Evolutionary conservation across 2,113 vertebrate genomes (phyloP).

Genomic region (Tricholaema leucomelas): DNA sequence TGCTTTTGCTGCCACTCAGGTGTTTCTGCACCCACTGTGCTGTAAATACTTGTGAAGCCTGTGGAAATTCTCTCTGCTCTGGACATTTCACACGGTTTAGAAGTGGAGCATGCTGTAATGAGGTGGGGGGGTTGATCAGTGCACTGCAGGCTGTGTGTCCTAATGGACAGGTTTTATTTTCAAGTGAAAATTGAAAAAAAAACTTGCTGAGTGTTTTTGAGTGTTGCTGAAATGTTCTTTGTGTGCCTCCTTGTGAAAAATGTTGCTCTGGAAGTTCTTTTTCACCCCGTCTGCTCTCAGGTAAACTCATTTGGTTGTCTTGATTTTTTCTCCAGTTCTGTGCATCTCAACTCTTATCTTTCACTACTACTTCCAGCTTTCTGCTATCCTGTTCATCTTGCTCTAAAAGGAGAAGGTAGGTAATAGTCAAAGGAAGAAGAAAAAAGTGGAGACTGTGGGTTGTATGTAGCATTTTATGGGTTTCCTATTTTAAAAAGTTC

Average conservation of each 20-base stretch:
- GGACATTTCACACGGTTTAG: background rate
- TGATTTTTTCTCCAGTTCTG: background rate
- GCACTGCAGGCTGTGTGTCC: background rate
- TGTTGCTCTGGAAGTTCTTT: background rate
- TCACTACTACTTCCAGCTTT: constrained; percentile 55
- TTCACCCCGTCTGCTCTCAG: background rate
- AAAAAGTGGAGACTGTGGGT: background rate
- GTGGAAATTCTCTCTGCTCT: background rate
- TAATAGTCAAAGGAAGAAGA: constrained; percentile 33
- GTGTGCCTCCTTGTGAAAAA: background rate
- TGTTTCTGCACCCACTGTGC: background rate
- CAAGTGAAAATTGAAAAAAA: background rate
- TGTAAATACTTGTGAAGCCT: background rate
- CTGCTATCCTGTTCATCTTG: constrained; percentile 38
- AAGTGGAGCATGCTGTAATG: background rate
- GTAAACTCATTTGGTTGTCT: background rate
- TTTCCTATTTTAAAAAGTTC: background rate
- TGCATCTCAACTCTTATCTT: constrained; percentile 27
- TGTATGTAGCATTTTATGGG: background rate
- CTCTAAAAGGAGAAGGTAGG: constrained; percentile 54
- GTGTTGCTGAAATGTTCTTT: background rate
- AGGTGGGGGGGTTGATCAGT: background rate
- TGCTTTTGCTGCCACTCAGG: background rate
- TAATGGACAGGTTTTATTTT: background rate
- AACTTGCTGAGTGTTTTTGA: background rate